Base-by-base conservation (phyloP, 2,113 vertebrate genomes). In the Neodon shergylaensis region DNA sequence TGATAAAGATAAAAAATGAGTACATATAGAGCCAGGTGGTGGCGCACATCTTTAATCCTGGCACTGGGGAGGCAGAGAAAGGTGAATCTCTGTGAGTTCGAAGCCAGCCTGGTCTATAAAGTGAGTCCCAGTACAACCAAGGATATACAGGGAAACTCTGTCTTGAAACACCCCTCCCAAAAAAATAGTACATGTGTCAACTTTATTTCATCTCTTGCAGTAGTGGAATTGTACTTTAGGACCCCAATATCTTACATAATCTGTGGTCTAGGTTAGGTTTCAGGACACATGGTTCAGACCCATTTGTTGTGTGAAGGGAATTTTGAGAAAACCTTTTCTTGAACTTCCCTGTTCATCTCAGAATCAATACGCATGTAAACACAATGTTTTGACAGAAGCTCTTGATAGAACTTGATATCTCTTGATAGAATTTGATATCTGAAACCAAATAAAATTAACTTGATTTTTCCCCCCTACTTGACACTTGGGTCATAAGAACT, bases 341-440 rank as follows among this genome's bases (percentile, higher is more conserved):
- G 96, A 97, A 97, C 86, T 97, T 97, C 77, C 77, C 98, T 96
- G 96, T 78, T 88, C 24, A 52, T 47, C 31, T 76, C 66, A 81
- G 94, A 94, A 97, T 97, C 92, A 39, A 66, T 70, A 97, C 82
- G 94, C 95, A 92, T 94, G 92, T 96, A 98, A 98, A 97, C 96
- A 44, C 31, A 44, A 76, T 42, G 87, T 33, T 61, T 74, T 58
- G 26, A 70, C 90, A 86, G 93, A 98, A 95, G 83, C 92, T 76
- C 12, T 61, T 78, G 93, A 78, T 87, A 84, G 94, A 96, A 96
- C 73, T 96, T 96, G 76, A 77, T 97, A 77, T 96, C 91, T 73
- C 78, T 52, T 78, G 94, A 74, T 90, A 86, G 94, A 97, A 96
- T 61, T 96, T 95, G 82, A 85, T 97, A 87, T 96, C 91, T 76